Percentiles rank a stretch among this genome's conserved stretches.
phyloP scores from a whole-genome alignment of 2,113 vertebrate genomes.

The Sorex araneus region DNA sequence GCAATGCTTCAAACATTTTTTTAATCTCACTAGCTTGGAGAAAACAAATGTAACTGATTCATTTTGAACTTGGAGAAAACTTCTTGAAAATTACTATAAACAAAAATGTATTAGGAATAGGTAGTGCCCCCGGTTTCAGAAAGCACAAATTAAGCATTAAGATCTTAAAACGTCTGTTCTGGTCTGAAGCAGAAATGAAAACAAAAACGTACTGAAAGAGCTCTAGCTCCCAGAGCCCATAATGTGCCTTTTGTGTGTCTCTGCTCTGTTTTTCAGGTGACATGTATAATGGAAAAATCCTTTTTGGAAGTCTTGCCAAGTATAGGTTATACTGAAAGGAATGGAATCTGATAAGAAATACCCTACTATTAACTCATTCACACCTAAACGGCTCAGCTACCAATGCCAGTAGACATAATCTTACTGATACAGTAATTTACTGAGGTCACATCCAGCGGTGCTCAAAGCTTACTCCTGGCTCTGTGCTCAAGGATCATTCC shows the following conservation, averaged over 20 bases:
- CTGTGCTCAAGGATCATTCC: too few relatives aligned
- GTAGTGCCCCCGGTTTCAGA: conserved; percentile 20
- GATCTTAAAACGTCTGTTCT: conserved; percentile 29
- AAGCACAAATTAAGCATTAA: neutral
- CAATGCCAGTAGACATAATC: conserved; percentile 13
- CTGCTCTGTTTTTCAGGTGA: conserved; percentile 21
- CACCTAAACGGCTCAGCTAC: conserved; percentile 24
- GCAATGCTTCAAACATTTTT: conserved; percentile 20
- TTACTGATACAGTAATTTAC: neutral
- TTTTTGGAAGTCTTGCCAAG: conserved; percentile 67
- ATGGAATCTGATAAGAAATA: conserved; percentile 75
- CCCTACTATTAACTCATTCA: conserved; percentile 54
- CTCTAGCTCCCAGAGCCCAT: neutral
- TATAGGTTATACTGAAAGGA: conserved; percentile 53
- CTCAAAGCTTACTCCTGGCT: too few relatives aligned
- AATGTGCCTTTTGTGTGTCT: conserved; percentile 55
- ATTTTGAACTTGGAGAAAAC: neutral
- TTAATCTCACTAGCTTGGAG: neutral
- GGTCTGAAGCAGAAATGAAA: conserved; percentile 51
- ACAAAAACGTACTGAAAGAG: neutral
- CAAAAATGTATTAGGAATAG: neutral
- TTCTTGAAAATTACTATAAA: neutral
- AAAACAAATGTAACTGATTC: conserved; percentile 18
- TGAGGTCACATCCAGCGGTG: too few relatives aligned
- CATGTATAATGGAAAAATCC: conserved; percentile 71